These are phyloP conservation scores for Hippasteria phrygiana DNA, from an alignment of 53 echinoderm and acorn worm genomes.

Conservation along the genomic window DNA sequence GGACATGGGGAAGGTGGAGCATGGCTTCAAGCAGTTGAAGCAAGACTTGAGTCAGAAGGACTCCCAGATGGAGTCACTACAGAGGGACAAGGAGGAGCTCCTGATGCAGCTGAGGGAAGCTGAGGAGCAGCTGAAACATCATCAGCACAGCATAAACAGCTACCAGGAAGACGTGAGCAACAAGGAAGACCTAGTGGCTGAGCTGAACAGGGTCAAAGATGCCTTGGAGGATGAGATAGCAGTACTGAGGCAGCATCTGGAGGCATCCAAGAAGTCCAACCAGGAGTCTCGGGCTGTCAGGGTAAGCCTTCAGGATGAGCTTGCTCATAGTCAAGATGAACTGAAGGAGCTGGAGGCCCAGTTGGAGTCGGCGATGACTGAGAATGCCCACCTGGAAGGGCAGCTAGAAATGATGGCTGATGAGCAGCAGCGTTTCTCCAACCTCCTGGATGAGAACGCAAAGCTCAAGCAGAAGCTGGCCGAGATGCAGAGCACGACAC, in stretches of 20 bases:
- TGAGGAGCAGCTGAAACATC: constrained; percentile 77
- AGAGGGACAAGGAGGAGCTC: constrained; percentile 71
- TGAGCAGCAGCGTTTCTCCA: constrained; percentile 79
- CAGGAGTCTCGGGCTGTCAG: constrained; percentile 53
- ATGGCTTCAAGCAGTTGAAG: constrained; percentile 92
- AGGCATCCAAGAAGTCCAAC: constrained; percentile 10
- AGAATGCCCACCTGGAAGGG: constrained; percentile 95
- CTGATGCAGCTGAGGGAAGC: constrained; percentile 67
- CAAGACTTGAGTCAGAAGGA: constrained; percentile 82
- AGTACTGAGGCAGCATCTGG: constrained; percentile 71
- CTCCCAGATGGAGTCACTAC: constrained; percentile 65
- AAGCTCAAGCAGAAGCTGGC: constrained; percentile 85
- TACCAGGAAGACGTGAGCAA: constrained; percentile 76
- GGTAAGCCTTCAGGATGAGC: constrained; percentile 71
- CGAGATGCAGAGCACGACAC: constrained; percentile 84
- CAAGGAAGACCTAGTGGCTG: constrained; percentile 77
- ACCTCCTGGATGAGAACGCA: constrained; percentile 84
- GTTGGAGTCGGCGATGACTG: constrained; percentile 76
- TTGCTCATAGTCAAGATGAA: constrained; percentile 67
- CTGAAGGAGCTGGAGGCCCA: constrained; percentile 69
- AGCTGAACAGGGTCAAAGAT: constrained; percentile 63
- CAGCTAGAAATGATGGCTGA: constrained; percentile 91
- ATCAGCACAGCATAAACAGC: constrained; percentile 78
- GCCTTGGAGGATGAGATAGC: constrained; percentile 74
- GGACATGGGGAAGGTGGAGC: constrained; percentile 91